Base-by-base conservation (phyloP, 2,113 vertebrate species). In the Thamnaconus septentrionalis region DNA sequence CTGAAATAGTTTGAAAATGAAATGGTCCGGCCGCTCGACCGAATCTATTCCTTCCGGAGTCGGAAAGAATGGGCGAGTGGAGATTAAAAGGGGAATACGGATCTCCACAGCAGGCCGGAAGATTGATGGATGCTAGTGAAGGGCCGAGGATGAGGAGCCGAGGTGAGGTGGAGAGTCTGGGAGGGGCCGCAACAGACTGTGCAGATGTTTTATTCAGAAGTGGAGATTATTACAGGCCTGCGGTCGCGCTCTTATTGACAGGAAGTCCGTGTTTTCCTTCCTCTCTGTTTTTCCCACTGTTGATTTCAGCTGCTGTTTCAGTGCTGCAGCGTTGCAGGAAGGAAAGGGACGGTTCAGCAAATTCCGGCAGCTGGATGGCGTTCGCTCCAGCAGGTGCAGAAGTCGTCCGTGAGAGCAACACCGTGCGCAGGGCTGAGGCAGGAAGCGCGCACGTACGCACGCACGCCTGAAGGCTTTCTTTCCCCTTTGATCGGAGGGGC, bases 171-270 rank as follows among this genome's bases (percentile, higher is more conserved):
- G 54, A 51, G 8, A 44, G 43, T 40, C 5, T 2, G 47, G 56
- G 56, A 75, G 60, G 54, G n/a, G 11, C 56, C 39, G 60, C 48
- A 57, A 41, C 61, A 51, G 51, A 66, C 53, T 60, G 53, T 46
- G 61, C 63, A 51, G 51, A 78, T 82, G 64, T 69, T 62, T 80
- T 71, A 76, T 71, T 80, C 71, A 71, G 56, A 58, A 39, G 9
- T 44, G 50, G 66, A 62, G 54, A 78, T 76, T 67, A 73, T 73
- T 71, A 66, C 59, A 66, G 66, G 45, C 56, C 48, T 49, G 41
- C 69, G 67, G 62, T 66, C 67, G 72, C 57, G 61, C 56, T 59
- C 18, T 56, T 78, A 78, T 70, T 82, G 76, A 81, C 62, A 42
- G 45, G 43, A 63, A 3, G 5, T 58, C 71, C 59, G 5, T 1